Percentiles rank a stretch among this genome's conserved stretches.
These are phyloP conservation scores for Rhyacophila evoluta DNA, from an alignment of 2,888 invertebrate genomes.

Conservation along the genomic window DNA sequence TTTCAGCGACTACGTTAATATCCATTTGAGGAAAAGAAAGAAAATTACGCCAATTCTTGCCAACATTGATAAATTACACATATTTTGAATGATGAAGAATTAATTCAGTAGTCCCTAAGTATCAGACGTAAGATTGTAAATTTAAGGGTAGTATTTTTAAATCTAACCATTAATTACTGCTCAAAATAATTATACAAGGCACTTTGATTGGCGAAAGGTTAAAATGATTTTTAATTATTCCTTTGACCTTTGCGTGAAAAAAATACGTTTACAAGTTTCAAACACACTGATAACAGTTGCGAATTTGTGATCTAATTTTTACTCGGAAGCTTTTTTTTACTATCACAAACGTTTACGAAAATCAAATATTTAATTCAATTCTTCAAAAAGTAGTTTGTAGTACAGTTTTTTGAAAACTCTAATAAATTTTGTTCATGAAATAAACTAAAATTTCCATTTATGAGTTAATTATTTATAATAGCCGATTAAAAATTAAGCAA, in stretches of 20 bases:
- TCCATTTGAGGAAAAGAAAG: conserved; percentile 15
- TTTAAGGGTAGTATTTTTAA: background rate
- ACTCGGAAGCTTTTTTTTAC: too few relatives aligned
- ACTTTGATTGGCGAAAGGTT: background rate
- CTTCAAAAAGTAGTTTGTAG: too few relatives aligned
- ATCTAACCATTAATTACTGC: background rate
- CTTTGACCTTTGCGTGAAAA: background rate
- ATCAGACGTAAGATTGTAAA: background rate
- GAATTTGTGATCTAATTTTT: too few relatives aligned
- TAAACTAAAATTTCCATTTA: too few relatives aligned
- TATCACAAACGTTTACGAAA: too few relatives aligned
- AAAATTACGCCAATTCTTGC: conserved; percentile 16
- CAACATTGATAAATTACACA: conserved; percentile 15
- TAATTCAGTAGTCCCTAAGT: background rate
- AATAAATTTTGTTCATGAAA: too few relatives aligned
- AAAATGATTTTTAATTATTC: background rate
- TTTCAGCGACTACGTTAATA: background rate
- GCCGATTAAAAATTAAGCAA: too few relatives aligned
- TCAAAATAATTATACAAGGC: background rate
- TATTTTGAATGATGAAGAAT: conserved; percentile 8
- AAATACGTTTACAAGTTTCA: background rate
- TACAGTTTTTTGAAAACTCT: too few relatives aligned
- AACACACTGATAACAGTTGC: background rate
- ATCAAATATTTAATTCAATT: too few relatives aligned
- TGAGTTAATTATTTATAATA: too few relatives aligned